phyloP scores from a whole-genome alignment of 2,113 vertebrate genomes.

The Casuarius casuarius region DNA sequence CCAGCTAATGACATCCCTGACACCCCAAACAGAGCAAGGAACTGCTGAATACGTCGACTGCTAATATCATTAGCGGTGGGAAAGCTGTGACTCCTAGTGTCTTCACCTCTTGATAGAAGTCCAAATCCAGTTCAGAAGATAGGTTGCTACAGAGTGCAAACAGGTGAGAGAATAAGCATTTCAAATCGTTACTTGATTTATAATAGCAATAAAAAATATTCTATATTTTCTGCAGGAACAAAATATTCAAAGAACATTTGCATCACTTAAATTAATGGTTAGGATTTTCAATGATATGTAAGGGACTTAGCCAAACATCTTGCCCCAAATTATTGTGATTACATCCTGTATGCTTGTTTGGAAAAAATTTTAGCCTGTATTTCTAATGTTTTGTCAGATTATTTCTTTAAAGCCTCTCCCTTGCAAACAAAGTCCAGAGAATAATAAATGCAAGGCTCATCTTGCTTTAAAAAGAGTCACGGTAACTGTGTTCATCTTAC shows the following conservation, averaged over 20 bases:
- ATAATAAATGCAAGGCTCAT: neutral
- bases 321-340: neutral
- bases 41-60: neutral
- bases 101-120: neutral
- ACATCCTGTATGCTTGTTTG: neutral
- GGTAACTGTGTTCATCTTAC: neutral
- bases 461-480: neutral
- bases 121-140: neutral
- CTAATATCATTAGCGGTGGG: accelerated
- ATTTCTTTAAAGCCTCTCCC: neutral
- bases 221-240: neutral
- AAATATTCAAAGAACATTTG: neutral
- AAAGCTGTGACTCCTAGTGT: neutral
- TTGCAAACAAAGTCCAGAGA: neutral
- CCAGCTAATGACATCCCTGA: neutral
- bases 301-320: neutral
- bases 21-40: neutral
- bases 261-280: neutral
- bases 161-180: neutral
- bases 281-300: neutral
- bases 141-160: neutral
- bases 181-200: neutral
- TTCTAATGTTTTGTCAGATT: neutral
- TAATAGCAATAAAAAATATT: neutral
- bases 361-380: neutral